These are phyloP conservation scores for Habrosyne pyritoides DNA, from an alignment of 2,888 invertebrate genomes.

Conservation along the genomic window DNA sequence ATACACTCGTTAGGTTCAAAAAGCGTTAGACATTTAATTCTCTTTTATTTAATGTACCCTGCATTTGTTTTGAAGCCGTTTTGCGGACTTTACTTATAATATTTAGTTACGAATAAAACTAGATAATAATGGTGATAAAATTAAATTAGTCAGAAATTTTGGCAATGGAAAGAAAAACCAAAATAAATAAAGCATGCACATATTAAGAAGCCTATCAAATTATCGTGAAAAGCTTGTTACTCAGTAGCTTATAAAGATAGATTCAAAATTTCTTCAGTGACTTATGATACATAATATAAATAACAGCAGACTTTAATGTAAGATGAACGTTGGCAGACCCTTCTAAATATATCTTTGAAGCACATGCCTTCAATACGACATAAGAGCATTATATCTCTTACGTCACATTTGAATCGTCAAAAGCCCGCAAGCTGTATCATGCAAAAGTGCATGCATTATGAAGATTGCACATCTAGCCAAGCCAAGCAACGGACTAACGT, in stretches of 20 bases:
- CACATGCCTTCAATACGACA: conserved; percentile 21
- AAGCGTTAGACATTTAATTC: not conserved
- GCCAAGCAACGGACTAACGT: conserved; percentile 73
- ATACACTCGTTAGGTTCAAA: not conserved
- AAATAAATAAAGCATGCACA: not conserved
- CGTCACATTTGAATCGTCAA: conserved; percentile 48
- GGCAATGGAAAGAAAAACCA: not conserved
- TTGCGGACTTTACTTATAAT: too few relatives aligned
- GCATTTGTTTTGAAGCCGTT: not conserved
- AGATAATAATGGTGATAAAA: too few relatives aligned
- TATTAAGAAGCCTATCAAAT: not conserved
- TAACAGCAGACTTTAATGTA: not conserved
- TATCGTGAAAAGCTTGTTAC: too few relatives aligned
- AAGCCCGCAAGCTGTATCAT: conserved; percentile 60
- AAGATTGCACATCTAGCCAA: conserved; percentile 81
- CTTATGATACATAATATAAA: not conserved
- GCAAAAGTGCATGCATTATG: conserved; percentile 82
- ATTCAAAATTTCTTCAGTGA: not conserved
- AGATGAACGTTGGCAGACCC: not conserved
- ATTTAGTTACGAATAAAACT: too few relatives aligned
- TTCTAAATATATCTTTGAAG: conserved; percentile 3
- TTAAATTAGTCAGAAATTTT: not conserved
- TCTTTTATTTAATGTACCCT: not conserved
- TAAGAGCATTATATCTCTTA: conserved; percentile 34
- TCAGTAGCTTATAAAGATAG: too few relatives aligned